phyloP scores from a whole-genome alignment of 2,888 invertebrate genomes.

The Aspidiotus rigidus region DNA sequence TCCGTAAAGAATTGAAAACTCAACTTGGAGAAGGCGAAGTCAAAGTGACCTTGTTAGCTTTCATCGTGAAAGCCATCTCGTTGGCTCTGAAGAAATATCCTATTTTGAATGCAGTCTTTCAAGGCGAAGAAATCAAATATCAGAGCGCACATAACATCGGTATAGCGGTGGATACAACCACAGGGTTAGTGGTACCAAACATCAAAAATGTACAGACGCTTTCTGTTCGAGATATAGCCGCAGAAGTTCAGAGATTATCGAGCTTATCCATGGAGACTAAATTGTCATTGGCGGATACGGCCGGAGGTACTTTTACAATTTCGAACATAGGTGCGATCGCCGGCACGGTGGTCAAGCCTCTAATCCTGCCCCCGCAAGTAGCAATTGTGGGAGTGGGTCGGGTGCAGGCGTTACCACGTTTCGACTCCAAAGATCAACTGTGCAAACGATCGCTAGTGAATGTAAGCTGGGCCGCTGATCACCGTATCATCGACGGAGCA shows the following conservation, averaged over 20 bases:
- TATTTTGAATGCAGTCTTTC: constrained; percentile 72
- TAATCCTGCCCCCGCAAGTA: constrained; percentile 88
- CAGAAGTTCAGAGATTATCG: constrained; percentile 74
- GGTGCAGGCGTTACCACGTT: constrained; percentile 77
- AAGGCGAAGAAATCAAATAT: constrained; percentile 68
- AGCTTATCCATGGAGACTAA: constrained; percentile 64
- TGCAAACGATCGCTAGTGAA: constrained; percentile 68
- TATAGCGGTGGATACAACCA: constrained; percentile 90
- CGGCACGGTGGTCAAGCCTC: constrained; percentile 88
- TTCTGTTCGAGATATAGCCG: constrained; percentile 70
- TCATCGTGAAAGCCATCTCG: constrained; percentile 88
- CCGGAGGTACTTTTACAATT: constrained; percentile 85
- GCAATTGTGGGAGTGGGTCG: constrained; percentile 91
- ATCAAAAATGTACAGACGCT: constrained; percentile 79
- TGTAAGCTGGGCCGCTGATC: constrained; percentile 94
- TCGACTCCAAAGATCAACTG: constrained; percentile 63
- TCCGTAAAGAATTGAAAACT: constrained; percentile 47
- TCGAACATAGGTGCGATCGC: constrained; percentile 98
- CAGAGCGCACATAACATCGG: constrained; percentile 83
- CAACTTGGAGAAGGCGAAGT: constrained; percentile 42
- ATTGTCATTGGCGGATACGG: constrained; percentile 66
- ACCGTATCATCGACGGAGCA: constrained; percentile 92
- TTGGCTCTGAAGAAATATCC: constrained; percentile 68
- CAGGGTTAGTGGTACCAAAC: constrained; percentile 89
- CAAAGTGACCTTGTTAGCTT: constrained; percentile 85